A percentile compares a stretch with the other conserved stretches of the same genome.
Evolutionary conservation across 2,888 invertebrate genomes (phyloP).

Genomic region (Acronicta alni): DNA sequence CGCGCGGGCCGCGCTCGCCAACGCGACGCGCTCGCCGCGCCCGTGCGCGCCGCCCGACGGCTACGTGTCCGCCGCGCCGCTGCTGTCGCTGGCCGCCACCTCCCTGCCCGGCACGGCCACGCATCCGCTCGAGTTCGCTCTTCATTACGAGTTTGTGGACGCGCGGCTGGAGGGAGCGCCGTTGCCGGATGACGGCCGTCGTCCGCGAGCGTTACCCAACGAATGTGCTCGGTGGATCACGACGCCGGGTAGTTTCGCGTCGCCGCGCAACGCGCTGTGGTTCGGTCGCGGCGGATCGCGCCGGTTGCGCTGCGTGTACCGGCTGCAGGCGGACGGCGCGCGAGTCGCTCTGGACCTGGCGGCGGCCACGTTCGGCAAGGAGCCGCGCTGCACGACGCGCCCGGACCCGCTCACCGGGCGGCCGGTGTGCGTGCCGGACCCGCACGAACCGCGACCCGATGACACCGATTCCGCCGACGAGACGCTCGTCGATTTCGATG

Average conservation of each 20-base stretch:
- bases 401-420: constrained; percentile 93
- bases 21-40: constrained; percentile 92
- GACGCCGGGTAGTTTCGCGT: constrained; percentile 90
- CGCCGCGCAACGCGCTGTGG: constrained; percentile 94
- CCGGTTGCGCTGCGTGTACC: constrained; percentile 93
- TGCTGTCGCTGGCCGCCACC: constrained; percentile 81
- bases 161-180: constrained; percentile 93
- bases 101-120: constrained; percentile 93
- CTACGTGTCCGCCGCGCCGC: constrained; percentile 89
- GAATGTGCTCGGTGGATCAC: constrained; percentile 77
- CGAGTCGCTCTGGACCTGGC: constrained; percentile 91
- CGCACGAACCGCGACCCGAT: constrained; percentile 56
- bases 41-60: constrained; percentile 95
- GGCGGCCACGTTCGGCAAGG: constrained; percentile 92
- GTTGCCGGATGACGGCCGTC: constrained; percentile 82
- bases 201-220: constrained; percentile 72
- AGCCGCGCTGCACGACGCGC: constrained; percentile 91
- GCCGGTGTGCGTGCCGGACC: constrained; percentile 75
- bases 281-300: constrained; percentile 95
- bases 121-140: constrained; percentile 92
- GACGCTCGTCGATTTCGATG: constrained; percentile 55
- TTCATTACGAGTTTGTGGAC: constrained; percentile 95
- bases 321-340: constrained; percentile 92
- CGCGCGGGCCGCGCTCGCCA: constrained; percentile 93
- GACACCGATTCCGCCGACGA: constrained; percentile 50